Conservation (phyloP, 2,797 vertebrate genomes). For the Morus bassanus region DNA sequence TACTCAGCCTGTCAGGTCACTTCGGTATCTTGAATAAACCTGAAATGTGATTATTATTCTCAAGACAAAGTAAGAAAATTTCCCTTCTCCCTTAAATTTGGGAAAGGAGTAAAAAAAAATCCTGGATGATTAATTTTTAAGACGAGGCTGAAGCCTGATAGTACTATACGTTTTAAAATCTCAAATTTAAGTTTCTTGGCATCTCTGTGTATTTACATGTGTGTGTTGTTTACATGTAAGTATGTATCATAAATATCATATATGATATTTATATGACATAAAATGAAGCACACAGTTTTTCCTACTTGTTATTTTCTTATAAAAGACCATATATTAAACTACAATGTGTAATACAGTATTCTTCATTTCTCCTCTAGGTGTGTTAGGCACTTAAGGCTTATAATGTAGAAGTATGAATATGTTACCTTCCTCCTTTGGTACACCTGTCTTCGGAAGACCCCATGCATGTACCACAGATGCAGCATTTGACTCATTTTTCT, state of each 20-base stretch:
- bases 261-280: neutral
- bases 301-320: neutral
- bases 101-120: neutral
- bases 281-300: neutral
- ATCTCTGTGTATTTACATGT: neutral
- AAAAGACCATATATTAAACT: neutral
- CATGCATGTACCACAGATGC: constrained; percentile 81
- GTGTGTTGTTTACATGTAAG: neutral
- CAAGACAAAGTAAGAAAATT: neutral
- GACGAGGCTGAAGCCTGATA: neutral
- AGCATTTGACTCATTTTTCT: constrained; percentile 74
- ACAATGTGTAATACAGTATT: neutral
- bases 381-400: neutral
- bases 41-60: neutral
- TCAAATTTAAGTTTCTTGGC: neutral
- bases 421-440: constrained; percentile 74
- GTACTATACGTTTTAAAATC: neutral
- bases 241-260: neutral
- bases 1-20: neutral
- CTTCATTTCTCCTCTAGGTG: neutral
- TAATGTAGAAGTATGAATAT: neutral
- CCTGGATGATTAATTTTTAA: neutral
- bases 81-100: neutral
- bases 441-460: constrained; percentile 74
- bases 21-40: neutral